Percentiles rank a stretch among this genome's conserved stretches.
phyloP scores from a whole-genome alignment of 2,113 vertebrate genomes.

The Limanda limanda region DNA sequence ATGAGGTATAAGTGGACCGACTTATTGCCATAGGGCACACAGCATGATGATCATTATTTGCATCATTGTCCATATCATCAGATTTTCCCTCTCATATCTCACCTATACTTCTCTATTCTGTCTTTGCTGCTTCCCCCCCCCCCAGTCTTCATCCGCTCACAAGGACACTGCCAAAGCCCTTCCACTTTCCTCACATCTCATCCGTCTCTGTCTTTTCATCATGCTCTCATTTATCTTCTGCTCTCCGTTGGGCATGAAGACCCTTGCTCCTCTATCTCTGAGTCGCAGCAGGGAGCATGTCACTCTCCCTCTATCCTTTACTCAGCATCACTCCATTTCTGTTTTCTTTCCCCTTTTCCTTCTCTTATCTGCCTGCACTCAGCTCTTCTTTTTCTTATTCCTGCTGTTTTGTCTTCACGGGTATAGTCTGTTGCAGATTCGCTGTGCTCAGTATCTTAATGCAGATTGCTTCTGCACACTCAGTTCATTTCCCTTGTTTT shows the following conservation, averaged over 20 bases:
- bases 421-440: slow-evolving; percentile 1
- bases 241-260: slow-evolving; percentile 49
- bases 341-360: slow-evolving; percentile 34
- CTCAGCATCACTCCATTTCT: slow-evolving; percentile 42
- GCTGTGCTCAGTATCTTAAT: slow-evolving; percentile 19
- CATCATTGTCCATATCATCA: slow-evolving; percentile 19
- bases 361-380: background rate
- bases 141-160: slow-evolving; percentile 20
- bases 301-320: slow-evolving; percentile 35
- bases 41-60: slow-evolving; percentile 14
- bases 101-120: slow-evolving; percentile 17
- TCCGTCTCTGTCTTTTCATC: slow-evolving; percentile 53
- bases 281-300: slow-evolving; percentile 59
- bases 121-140: slow-evolving; percentile 1
- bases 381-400: too few species aligned
- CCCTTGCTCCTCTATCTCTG: slow-evolving; percentile 64
- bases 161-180: slow-evolving; percentile 27
- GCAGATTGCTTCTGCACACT: slow-evolving; percentile 30
- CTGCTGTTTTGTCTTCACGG: background rate
- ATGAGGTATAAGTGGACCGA: background rate
- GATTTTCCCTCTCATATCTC: slow-evolving; percentile 9
- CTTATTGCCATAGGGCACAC: background rate
- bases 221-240: slow-evolving; percentile 57
- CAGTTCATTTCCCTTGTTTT: slow-evolving; percentile 22
- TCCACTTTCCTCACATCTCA: slow-evolving; percentile 39